These are phyloP conservation scores for Latrodectus hesperus DNA, from an alignment of 2,888 invertebrate species.

Conservation along the genomic window DNA sequence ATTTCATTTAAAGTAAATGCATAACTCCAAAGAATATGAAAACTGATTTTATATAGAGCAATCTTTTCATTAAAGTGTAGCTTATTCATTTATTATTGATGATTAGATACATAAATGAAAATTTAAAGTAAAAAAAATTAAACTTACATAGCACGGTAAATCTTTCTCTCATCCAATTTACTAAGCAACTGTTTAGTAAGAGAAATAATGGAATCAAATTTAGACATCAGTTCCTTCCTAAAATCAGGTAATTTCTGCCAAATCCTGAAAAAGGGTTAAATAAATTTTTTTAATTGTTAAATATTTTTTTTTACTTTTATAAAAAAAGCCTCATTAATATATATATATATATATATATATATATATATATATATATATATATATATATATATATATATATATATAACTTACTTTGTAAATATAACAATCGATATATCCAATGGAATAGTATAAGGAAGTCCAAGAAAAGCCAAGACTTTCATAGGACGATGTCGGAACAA, in stretches of 20 bases:
- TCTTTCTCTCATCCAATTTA: conserved; percentile 75
- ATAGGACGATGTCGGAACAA: conserved; percentile 88
- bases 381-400: background rate
- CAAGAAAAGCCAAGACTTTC: conserved; percentile 85
- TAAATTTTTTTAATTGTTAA: background rate
- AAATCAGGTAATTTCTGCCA: conserved; percentile 61
- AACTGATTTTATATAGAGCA: no score
- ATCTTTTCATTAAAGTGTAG: no score
- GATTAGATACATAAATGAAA: no score
- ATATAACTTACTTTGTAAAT: conserved; percentile 79
- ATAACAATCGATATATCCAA: conserved; percentile 83
- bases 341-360: no score
- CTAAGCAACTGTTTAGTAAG: conserved; percentile 75
- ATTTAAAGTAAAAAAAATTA: conserved; percentile 2
- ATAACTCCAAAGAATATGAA: no score
- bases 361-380: background rate
- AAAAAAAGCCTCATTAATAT: no score
- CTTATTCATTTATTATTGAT: no score
- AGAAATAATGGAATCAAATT: conserved; percentile 38
- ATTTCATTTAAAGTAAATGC: no score
- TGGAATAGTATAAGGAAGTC: conserved; percentile 90
- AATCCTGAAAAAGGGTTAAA: conserved; percentile 33
- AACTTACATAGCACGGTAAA: conserved; percentile 77
- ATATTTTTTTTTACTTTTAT: background rate
- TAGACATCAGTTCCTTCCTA: conserved; percentile 52